Evolutionary conservation across 2,797 vertebrate genomes (phyloP), one percentile per base, ranked within the genome.

Genomic region (Aulostomus chinensis): DNA sequence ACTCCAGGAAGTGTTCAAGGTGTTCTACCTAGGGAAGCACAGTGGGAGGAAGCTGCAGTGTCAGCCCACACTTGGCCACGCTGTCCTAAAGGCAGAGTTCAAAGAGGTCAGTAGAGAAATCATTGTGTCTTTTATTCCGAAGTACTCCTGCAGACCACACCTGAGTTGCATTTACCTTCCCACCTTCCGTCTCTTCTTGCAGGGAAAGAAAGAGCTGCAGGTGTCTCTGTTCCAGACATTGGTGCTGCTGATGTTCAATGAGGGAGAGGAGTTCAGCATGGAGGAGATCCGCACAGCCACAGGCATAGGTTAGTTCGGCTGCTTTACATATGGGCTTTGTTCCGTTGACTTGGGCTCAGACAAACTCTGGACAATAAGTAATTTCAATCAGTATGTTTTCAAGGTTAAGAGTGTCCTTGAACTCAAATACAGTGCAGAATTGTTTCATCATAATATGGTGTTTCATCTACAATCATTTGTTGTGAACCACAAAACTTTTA

Each of bases 1-100:
- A 87, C 92, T 99, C 55, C 97, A 99, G 75, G 97, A 96, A 76
- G 97, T 99, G 59, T 99, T 99, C 78, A 99, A 99, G 89, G 93
- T 97, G 1, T 99, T 99, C 91, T 99, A 99, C 80, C 87, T 99
- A 83, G 95, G 97, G 46, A 99, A 99, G 82, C 97, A 99, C 91
- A 99, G 97, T 56, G 97, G 97, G 52, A 93, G 97, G 76, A 99
- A 99, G 82, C 92, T 99, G 68, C 97, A 99, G 74, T 99, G 97
- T 96, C 97, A 99, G 69, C 96, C 97, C 25, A 99, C 97, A 38
- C 89, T 99, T 73, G 97, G 97, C 67, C 97, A 99, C 35, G 95
- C 97, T 81, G 97, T 99, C 6, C 86, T 99, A 53, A 98, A 98
- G 90, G 93, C 97, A 16, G 96, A 99, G 88, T 98, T 98, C 73